Percentiles rank a stretch among this genome's conserved stretches.
phyloP scores from a whole-genome alignment of 1,140 invertebrate genomes.

The Homalodisca vitripennis region DNA sequence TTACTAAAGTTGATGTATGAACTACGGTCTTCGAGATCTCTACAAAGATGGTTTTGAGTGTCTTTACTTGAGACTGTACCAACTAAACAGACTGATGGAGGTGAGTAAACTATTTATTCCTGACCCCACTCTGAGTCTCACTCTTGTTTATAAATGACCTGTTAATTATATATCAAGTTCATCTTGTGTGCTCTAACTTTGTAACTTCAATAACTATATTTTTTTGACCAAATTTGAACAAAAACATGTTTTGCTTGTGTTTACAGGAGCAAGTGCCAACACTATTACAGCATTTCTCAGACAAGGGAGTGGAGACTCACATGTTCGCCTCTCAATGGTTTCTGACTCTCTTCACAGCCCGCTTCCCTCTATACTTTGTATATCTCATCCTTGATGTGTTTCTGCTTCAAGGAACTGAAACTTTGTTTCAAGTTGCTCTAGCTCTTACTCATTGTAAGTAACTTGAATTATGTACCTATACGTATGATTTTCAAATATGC shows the following conservation, averaged over 20 bases:
- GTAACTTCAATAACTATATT: too few relatives aligned
- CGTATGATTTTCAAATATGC: too few relatives aligned
- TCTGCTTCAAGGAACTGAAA: constrained; percentile 89
- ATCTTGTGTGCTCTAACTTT: too few relatives aligned
- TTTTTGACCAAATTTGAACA: too few relatives aligned
- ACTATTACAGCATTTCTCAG: constrained; percentile 85
- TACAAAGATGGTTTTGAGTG: constrained; percentile 96
- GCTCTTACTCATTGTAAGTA: constrained; percentile 81
- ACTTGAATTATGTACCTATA: too few relatives aligned
- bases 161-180: too few relatives aligned
- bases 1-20: constrained; percentile 97
- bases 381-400: constrained; percentile 98
- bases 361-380: constrained; percentile 96
- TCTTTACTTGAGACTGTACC: constrained; percentile 92
- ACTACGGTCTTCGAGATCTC: constrained; percentile 89
- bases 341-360: constrained; percentile 96
- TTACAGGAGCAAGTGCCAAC: constrained; percentile 86
- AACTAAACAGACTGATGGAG: constrained; percentile 93
- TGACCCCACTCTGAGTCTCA: too few relatives aligned
- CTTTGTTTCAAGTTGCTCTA: constrained; percentile 93
- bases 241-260: too few relatives aligned
- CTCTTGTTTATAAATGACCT: too few relatives aligned
- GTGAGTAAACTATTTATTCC: constrained; percentile 56
- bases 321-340: constrained; percentile 99
- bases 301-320: constrained; percentile 92